Percentiles rank a stretch among this genome's conserved stretches.
Conservation (phyloP, 2,113 vertebrate genomes). For the Balaenoptera acutorostrata region DNA sequence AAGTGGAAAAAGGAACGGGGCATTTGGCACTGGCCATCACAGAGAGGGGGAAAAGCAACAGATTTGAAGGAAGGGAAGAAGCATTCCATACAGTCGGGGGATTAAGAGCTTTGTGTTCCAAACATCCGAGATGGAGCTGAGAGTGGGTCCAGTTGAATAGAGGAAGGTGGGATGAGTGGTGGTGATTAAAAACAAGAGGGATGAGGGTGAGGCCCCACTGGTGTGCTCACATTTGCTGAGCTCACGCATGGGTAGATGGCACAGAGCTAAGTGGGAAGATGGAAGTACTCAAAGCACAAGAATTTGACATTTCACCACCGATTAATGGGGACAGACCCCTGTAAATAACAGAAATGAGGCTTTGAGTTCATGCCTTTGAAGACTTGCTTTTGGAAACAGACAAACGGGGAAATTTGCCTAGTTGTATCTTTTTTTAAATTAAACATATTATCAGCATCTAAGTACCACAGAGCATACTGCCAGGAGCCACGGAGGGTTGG, state of each 20-base stretch:
- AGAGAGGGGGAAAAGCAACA: not conserved
- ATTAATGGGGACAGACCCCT: not conserved
- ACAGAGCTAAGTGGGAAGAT: not conserved
- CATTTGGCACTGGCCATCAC: not conserved
- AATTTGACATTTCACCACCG: not conserved
- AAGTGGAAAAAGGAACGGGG: not conserved
- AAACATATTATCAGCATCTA: not conserved
- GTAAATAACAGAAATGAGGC: not conserved
- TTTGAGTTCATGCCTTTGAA: not conserved
- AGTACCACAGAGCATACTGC: not conserved
- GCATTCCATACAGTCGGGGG: not conserved
- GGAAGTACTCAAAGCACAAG: not conserved
- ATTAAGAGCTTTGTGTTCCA: not conserved
- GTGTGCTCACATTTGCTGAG: not conserved
- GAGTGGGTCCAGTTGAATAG: not conserved
- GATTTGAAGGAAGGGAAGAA: not conserved
- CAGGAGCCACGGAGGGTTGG: not conserved
- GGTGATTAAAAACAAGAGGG: not conserved
- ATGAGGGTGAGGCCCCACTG: too few relatives aligned
- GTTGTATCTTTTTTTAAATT: not conserved
- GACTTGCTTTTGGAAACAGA: conserved; percentile 39
- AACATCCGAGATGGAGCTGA: not conserved
- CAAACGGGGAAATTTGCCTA: not conserved
- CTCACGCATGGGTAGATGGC: not conserved
- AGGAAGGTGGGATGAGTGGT: not conserved